Conservation (phyloP, 2,888 invertebrate genomes). For the Drosophila recens region DNA sequence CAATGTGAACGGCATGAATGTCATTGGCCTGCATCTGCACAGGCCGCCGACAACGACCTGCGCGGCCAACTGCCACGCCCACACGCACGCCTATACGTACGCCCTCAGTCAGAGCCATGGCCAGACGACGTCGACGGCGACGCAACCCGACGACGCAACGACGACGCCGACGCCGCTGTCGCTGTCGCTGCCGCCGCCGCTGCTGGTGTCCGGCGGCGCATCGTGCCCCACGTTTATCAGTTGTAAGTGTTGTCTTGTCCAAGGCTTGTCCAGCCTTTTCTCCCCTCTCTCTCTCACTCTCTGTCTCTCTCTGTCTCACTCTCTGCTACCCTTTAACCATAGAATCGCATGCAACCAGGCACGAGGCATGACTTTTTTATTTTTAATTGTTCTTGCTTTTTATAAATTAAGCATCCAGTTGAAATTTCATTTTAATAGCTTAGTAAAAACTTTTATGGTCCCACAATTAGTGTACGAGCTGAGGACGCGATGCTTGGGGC, state of each 20-base stretch:
- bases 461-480: conserved; percentile 54
- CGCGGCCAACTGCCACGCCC: conserved; percentile 62
- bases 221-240: conserved; percentile 77
- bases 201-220: conserved; percentile 29
- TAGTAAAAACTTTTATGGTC: conserved; percentile 55
- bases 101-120: conserved; percentile 58
- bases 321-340: not conserved
- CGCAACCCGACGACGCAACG: conserved; percentile 13
- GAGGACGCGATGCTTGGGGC: conserved; percentile 22
- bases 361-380: conserved; percentile 13
- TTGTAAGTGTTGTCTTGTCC: conserved; percentile 80
- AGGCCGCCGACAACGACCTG: conserved; percentile 81
- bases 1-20: conserved; percentile 90
- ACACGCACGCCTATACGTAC: conserved; percentile 47
- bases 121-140: conserved; percentile 31
- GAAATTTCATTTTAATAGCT: conserved; percentile 46
- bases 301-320: conserved; percentile 11
- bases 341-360: conserved; percentile 27
- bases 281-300: not conserved
- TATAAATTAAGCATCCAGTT: conserved; percentile 24
- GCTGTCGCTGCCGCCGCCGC: conserved; percentile 41
- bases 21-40: conserved; percentile 87
- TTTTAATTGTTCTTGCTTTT: conserved; percentile 5
- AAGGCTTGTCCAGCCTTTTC: conserved; percentile 33
- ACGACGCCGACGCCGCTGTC: conserved; percentile 26